A percentile compares a stretch with the other conserved stretches of the same genome.
phyloP scores from a whole-genome alignment of 2,113 vertebrate genomes.

The Pseudopipra pipra region DNA sequence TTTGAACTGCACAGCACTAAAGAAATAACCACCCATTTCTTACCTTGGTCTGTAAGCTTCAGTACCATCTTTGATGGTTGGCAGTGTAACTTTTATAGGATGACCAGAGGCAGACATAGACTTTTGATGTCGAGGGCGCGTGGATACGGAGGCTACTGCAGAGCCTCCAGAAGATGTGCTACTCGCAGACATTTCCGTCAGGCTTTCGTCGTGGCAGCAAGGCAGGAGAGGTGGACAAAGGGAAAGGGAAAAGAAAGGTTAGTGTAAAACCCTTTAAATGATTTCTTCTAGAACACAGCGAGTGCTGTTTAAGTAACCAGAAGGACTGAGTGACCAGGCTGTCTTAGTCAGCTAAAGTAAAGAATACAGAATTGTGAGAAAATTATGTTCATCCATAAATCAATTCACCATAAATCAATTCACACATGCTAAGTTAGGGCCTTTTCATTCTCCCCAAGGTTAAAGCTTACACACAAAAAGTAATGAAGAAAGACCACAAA shows the following conservation, averaged over 20 bases:
- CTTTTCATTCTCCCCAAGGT: not conserved
- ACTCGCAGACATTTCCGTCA: constrained; percentile 90
- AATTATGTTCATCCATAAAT: not conserved
- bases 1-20: not conserved
- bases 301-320: not conserved
- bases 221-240: not conserved
- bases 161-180: constrained; percentile 81
- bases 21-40: not conserved
- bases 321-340: not conserved
- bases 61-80: constrained; percentile 92
- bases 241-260: not conserved
- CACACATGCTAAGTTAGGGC: not conserved
- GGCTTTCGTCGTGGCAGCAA: constrained; percentile 63
- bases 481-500: not conserved
- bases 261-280: not conserved
- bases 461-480: not conserved
- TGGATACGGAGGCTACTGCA: constrained; percentile 71
- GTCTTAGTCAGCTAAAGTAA: not conserved
- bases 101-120: constrained; percentile 98
- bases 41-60: constrained; percentile 90
- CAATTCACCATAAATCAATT: not conserved
- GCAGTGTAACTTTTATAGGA: constrained; percentile 91
- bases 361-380: not conserved
- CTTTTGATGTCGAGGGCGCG: constrained; percentile 95
- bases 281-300: not conserved